Evolutionary conservation across 2,888 invertebrate genomes (phyloP).

Genomic region (Melinaea menophilus): DNA sequence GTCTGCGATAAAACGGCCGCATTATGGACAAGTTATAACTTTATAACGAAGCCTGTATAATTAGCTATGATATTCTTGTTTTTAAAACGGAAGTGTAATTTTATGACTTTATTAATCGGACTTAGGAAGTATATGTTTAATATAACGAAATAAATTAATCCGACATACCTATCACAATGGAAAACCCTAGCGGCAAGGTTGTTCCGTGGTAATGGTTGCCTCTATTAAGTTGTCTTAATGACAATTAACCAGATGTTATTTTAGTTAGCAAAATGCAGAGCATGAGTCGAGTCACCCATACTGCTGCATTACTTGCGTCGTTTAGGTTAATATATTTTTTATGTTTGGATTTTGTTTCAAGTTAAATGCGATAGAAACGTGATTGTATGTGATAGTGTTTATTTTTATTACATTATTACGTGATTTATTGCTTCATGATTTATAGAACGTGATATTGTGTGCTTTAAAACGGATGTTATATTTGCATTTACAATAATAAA

Average conservation of each 20-base stretch:
- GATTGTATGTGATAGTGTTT: slow-evolving; percentile 13
- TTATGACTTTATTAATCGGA: slow-evolving; percentile 23
- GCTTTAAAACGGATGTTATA: too few relatives aligned
- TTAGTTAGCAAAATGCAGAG: slow-evolving; percentile 70
- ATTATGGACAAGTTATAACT: too few relatives aligned
- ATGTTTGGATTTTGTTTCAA: neutral
- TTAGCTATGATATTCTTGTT: slow-evolving; percentile 3
- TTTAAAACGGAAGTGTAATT: slow-evolving; percentile 22
- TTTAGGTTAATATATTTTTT: slow-evolving; percentile 48
- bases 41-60: too few relatives aligned
- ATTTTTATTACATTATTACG: neutral
- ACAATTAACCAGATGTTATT: slow-evolving; percentile 42
- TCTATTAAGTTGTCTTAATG: slow-evolving; percentile 47
- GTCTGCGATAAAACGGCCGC: too few relatives aligned
- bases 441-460: neutral
- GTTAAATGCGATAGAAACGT: slow-evolving; percentile 7
- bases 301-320: slow-evolving; percentile 53
- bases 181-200: slow-evolving; percentile 51
- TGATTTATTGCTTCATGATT: neutral
- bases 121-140: slow-evolving; percentile 26
- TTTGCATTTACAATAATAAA: too few relatives aligned
- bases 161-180: slow-evolving; percentile 34
- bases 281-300: slow-evolving; percentile 66
- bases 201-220: slow-evolving; percentile 41
- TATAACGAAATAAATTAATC: slow-evolving; percentile 12